Evolutionary conservation across 2,888 invertebrate species (phyloP).

Genomic region (Calameuta filiformis): DNA sequence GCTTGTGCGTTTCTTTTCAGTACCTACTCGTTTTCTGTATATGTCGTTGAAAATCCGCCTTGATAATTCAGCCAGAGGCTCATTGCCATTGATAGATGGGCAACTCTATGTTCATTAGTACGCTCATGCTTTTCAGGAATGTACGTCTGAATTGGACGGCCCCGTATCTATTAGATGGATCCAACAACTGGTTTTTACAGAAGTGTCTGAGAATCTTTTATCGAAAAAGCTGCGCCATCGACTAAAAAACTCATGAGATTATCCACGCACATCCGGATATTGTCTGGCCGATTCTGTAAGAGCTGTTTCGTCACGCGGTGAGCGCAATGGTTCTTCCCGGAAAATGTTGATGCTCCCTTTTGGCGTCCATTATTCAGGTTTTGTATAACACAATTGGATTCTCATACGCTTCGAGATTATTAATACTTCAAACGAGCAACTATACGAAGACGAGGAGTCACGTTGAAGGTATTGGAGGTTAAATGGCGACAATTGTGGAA

Average conservation of each 20-base stretch:
- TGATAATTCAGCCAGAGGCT: neutral
- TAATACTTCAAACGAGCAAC: no score
- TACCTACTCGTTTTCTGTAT: neutral
- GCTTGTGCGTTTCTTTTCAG: neutral
- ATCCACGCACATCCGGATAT: conserved; percentile 15
- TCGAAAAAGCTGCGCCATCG: neutral
- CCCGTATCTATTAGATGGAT: no score
- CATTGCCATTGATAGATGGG: neutral
- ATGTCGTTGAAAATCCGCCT: neutral
- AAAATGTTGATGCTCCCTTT: conserved; percentile 1
- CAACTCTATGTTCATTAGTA: no score
- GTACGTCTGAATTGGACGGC: no score
- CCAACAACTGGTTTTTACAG: no score
- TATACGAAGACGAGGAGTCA: no score
- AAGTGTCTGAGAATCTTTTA: neutral
- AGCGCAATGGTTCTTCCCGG: conserved; percentile 16
- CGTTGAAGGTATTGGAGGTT: no score
- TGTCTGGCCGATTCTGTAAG: conserved; percentile 14
- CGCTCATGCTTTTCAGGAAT: no score
- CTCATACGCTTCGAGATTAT: no score
- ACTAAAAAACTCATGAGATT: conserved; percentile 1
- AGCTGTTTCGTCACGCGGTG: conserved; percentile 15
- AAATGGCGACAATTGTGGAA: no score
- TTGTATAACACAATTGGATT: no score
- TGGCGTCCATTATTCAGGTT: no score